Conservation (phyloP, 1,140 invertebrate species). For the Lepeophtheirus salmonis region DNA sequence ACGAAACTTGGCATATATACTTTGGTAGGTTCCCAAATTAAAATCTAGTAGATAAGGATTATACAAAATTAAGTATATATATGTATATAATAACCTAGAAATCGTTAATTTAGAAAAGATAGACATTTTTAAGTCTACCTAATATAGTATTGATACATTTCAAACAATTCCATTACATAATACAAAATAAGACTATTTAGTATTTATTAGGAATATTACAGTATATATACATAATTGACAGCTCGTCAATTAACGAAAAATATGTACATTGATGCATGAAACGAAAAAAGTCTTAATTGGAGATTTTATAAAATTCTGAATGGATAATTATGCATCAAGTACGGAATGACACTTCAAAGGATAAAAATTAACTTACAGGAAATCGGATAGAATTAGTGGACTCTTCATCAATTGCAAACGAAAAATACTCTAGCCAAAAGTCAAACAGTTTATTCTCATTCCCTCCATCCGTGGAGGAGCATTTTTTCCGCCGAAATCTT, state of each 20-base stretch:
- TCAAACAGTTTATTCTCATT: conserved; percentile 73
- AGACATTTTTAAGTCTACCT: background rate
- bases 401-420: conserved; percentile 60
- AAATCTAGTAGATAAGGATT: too few relatives aligned
- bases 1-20: conserved; percentile 88
- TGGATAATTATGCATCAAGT: too few relatives aligned
- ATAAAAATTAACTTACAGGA: conserved; percentile 47
- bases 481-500: conserved; percentile 53
- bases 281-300: too few relatives aligned
- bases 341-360: too few relatives aligned
- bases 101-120: background rate
- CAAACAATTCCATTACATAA: too few relatives aligned
- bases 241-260: too few relatives aligned
- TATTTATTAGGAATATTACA: too few relatives aligned
- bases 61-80: conserved; percentile 17
- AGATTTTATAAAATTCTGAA: too few relatives aligned
- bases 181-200: too few relatives aligned
- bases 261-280: too few relatives aligned
- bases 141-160: background rate
- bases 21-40: conserved; percentile 81
- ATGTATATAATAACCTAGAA: background rate
- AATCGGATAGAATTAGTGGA: conserved; percentile 63
- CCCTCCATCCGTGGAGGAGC: conserved; percentile 38
- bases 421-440: conserved; percentile 98
- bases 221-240: too few relatives aligned